A percentile compares a stretch with the other conserved stretches of the same genome.
phyloP scores from a whole-genome alignment of 2,888 invertebrate species.

The Drosophila phalerata region DNA sequence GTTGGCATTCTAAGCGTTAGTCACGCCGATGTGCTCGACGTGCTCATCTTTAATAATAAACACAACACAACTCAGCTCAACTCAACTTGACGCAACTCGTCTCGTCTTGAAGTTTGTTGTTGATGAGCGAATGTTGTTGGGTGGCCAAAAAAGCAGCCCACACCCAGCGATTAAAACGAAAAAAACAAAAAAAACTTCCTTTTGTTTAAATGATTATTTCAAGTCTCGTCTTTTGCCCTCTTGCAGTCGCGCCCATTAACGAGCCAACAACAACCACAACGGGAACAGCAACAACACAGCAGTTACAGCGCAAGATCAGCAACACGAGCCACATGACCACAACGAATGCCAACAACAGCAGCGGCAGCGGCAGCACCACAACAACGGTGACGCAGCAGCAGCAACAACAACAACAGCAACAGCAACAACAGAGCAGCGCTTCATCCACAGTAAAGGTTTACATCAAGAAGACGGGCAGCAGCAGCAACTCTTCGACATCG shows the following conservation, averaged over 20 bases:
- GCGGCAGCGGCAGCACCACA: conserved; percentile 36
- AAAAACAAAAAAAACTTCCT: conserved; percentile 32
- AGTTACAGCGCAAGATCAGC: conserved; percentile 73
- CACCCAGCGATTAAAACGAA: conserved; percentile 31
- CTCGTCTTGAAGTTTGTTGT: conserved; percentile 27
- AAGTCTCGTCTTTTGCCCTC: conserved; percentile 34
- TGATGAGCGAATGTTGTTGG: conserved; percentile 34
- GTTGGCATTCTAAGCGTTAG: conserved; percentile 63
- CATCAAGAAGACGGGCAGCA: conserved; percentile 73
- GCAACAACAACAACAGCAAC: conserved; percentile 56
- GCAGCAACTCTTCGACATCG: conserved; percentile 73
- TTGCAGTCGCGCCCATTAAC: conserved; percentile 82
- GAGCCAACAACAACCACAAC: conserved; percentile 55
- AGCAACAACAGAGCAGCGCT: conserved; percentile 42
- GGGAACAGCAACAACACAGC: conserved; percentile 66
- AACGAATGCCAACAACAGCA: conserved; percentile 61
- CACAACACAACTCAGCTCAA: conserved; percentile 26
- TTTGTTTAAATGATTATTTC: conserved; percentile 39
- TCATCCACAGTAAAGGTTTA: conserved; percentile 76
- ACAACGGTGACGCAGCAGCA: conserved; percentile 51
- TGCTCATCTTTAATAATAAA: conserved; percentile 70
- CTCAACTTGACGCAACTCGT: conserved; percentile 25
- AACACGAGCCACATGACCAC: conserved; percentile 76
- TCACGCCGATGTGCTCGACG: conserved; percentile 52
- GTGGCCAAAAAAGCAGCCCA: conserved; percentile 50